Evolutionary conservation across 2,113 vertebrate genomes (phyloP).

Genomic region (Cavia porcellus): DNA sequence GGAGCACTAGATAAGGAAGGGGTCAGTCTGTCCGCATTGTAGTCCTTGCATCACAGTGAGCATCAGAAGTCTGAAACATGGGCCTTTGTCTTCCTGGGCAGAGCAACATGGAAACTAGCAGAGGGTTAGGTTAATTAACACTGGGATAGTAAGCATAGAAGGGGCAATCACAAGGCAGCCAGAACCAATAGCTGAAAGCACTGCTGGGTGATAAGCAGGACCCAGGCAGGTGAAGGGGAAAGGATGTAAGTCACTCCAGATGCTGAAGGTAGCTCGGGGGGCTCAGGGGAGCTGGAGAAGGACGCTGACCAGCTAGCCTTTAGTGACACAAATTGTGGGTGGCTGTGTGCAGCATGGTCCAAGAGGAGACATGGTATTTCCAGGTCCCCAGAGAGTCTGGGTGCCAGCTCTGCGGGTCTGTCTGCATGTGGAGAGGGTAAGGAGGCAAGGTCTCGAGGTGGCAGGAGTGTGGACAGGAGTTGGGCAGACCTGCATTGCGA

Average conservation of each 20-base stretch:
- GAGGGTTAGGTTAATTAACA: neutral
- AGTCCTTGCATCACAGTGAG: neutral
- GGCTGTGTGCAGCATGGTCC: neutral
- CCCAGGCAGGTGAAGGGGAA: neutral
- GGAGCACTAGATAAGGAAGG: neutral
- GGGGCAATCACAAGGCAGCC: neutral
- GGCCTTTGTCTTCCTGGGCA: neutral
- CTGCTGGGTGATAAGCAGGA: neutral
- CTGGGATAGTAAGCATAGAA: neutral
- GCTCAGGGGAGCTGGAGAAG: neutral
- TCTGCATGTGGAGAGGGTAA: neutral
- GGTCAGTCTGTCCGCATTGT: neutral
- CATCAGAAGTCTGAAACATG: neutral
- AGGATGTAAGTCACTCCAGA: neutral
- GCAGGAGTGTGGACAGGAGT: neutral
- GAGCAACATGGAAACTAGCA: neutral
- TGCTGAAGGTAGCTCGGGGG: neutral
- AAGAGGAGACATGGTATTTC: neutral
- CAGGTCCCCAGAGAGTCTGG: neutral
- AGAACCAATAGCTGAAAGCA: neutral
- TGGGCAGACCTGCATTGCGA: neutral
- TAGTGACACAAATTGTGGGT: rapidly evolving
- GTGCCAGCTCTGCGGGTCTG: neutral
- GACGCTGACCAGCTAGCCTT: neutral
- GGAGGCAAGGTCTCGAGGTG: neutral